These are phyloP conservation scores for Crypturellus undulatus DNA, from an alignment of 2,113 vertebrate species.

Conservation along the genomic window DNA sequence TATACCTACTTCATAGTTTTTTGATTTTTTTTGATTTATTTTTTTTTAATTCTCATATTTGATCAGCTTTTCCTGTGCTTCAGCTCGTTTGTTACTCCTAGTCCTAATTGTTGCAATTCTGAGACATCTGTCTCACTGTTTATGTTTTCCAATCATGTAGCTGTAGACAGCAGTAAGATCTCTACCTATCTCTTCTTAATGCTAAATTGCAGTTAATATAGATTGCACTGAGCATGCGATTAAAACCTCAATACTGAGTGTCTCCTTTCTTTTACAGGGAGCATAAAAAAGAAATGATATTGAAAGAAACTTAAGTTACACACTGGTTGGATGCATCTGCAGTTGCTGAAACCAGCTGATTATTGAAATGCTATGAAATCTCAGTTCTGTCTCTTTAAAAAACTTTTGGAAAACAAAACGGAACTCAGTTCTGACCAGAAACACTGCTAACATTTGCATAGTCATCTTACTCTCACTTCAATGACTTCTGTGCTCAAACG, in stretches of 20 bases:
- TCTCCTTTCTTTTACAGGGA: not conserved
- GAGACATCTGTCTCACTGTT: not conserved
- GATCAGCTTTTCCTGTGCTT: fast-evolving
- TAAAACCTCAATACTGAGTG: not conserved
- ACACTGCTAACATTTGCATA: fast-evolving
- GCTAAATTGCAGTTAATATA: not conserved
- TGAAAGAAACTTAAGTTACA: not conserved
- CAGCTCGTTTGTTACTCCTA: not conserved
- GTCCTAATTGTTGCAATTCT: fast-evolving
- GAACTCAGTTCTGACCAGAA: not conserved
- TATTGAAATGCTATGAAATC: not conserved
- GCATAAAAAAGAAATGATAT: not conserved
- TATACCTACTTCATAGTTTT: not conserved
- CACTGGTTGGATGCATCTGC: not conserved
- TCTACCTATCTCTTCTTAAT: not conserved
- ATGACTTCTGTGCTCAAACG: not conserved
- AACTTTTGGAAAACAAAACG: not conserved
- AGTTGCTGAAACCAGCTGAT: not conserved
- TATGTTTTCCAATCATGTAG: not conserved
- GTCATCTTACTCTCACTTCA: not conserved
- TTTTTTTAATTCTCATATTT: too few species aligned
- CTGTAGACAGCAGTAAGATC: not conserved
- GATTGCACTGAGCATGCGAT: not conserved
- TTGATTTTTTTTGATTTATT: too few species aligned
- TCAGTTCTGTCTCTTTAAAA: not conserved